Base-by-base conservation (phyloP, 1,140 invertebrate genomes). In the Dendroctonus ponderosae region DNA sequence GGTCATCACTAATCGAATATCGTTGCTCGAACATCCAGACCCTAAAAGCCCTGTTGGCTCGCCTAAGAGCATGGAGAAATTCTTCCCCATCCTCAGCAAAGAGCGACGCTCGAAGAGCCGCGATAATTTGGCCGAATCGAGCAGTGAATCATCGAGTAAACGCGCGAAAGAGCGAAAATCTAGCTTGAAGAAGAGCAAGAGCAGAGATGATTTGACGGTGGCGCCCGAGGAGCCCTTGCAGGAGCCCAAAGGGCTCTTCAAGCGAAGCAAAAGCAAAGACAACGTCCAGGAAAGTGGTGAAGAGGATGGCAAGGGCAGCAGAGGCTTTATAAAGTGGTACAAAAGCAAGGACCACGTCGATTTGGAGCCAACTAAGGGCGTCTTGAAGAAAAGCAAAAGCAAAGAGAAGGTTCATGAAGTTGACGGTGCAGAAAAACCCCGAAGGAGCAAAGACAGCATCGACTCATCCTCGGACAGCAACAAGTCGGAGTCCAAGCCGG, bases 21-120 rank as follows among this genome's bases (percentile, higher is more conserved):
- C 65, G 5, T 59, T 41, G 15, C 43, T 59, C 14, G 57, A 67
- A 12, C 43, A 57, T 26, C 38, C 51, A 37, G 44, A 46, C 39
- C 3, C 15, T 8, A n/a, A 14, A 40, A 62, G 38, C n/a, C 49
- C 40, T 15, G n/a, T 56, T 12, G 42, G 26, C 38, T 12, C 66
- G 5, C 11, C 51, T n/a, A 39, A 26, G 5, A 63, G 15, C 41
- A 68, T 68, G 66, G 66, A 68, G 7, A 68, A 63, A 49, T 48
- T 68, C 2, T 68, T 68, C 43, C 61, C 66, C 12, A 53, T 58
- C 11, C 48, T 63, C n/a, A 44, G 39, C 7, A 66, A 44, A 37
- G 59, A 62, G 26, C 26, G 62, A 9, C 56, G 50, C 26, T 48
- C 49, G 14, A 67, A 54, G 48, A 67, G 65, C 43, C 60, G 39